phyloP scores from a whole-genome alignment of 2,113 vertebrate species.

The Gila orcuttii region DNA sequence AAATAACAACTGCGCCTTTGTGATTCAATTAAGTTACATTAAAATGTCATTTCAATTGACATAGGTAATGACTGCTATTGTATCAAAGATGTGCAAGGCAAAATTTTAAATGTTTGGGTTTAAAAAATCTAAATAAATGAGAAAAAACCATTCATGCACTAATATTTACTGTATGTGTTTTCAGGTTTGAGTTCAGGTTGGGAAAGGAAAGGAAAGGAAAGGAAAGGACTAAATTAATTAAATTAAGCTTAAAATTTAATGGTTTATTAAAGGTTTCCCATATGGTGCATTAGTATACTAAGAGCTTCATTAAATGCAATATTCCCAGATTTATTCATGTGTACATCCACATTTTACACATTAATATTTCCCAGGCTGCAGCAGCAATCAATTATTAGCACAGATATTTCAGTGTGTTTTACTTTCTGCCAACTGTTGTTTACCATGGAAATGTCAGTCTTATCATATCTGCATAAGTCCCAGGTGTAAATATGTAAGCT shows the following conservation, averaged over 20 bases:
- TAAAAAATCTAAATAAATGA: neutral
- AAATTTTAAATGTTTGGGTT: neutral
- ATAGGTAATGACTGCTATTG: neutral
- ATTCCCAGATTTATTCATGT: constrained; percentile 20
- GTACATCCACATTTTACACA: constrained; percentile 18
- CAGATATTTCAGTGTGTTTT: constrained; percentile 28
- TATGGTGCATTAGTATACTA: constrained; percentile 13
- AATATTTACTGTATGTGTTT: too few species aligned
- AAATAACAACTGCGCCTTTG: neutral
- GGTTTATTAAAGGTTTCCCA: neutral
- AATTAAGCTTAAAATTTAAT: neutral
- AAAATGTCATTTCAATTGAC: neutral
- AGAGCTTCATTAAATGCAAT: constrained; percentile 35
- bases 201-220: neutral
- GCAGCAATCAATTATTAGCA: constrained; percentile 47
- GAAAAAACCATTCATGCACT: too few species aligned
- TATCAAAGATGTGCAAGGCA: neutral
- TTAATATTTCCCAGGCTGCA: neutral
- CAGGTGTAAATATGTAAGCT: constrained; percentile 38
- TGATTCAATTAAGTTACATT: neutral
- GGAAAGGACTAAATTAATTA: neutral
- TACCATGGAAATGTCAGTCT: constrained; percentile 40
- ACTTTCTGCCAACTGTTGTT: constrained; percentile 45
- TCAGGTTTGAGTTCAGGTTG: neutral
- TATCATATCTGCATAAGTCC: constrained; percentile 25